These are phyloP conservation scores for Batillaria attramentaria DNA, from an alignment of 1,140 invertebrate genomes.

Conservation along the genomic window DNA sequence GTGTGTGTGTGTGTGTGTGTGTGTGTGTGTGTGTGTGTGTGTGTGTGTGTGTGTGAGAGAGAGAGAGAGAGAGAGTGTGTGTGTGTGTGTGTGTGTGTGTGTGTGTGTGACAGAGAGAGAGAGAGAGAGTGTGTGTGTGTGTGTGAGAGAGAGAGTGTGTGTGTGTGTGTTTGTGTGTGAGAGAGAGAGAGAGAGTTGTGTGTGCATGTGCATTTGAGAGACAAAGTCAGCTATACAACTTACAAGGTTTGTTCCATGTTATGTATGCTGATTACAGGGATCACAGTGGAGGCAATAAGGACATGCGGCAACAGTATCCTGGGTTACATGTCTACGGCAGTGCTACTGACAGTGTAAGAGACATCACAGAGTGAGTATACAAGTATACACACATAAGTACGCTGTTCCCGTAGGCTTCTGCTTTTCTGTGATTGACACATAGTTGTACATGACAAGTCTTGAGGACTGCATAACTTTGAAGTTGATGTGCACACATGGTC, in stretches of 20 bases:
- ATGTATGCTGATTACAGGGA: too few species aligned
- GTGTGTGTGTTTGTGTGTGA: neutral
- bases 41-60: neutral
- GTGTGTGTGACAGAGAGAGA: neutral
- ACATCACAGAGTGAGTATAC: conserved; percentile 60
- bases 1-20: neutral
- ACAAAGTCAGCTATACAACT: neutral
- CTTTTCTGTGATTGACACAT: neutral
- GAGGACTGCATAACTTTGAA: neutral
- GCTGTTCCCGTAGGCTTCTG: neutral
- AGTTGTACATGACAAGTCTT: neutral
- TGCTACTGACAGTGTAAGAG: conserved; percentile 56
- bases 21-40: neutral
- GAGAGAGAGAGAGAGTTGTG: neutral
- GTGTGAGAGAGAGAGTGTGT: neutral
- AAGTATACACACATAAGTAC: neutral
- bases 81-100: neutral
- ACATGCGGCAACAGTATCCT: conserved; percentile 52
- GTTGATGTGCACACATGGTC: neutral
- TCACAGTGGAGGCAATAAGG: conserved; percentile 66
- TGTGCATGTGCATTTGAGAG: neutral
- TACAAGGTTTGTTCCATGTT: conserved; percentile 4
- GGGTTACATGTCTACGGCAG: conserved; percentile 61
- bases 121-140: neutral
- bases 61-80: neutral